These are phyloP conservation scores for Ellobium chinense DNA, from an alignment of 2,888 invertebrate genomes.

Conservation along the genomic window DNA sequence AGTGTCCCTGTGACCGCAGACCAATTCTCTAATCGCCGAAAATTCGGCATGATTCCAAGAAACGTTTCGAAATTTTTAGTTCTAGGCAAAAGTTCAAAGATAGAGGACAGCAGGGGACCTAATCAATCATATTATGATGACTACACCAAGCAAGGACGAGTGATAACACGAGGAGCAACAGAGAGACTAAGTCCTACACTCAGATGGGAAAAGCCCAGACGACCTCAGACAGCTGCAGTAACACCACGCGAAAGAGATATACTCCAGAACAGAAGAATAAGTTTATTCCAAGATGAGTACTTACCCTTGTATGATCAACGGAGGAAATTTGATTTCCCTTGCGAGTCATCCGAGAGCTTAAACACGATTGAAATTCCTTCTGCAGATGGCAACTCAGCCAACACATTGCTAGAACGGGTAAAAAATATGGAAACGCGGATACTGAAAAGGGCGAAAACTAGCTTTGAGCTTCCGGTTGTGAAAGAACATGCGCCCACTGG, in stretches of 20 bases:
- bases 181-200: not conserved
- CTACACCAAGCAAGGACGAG: not conserved
- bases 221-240: not conserved
- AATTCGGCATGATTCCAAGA: not conserved
- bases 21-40: not conserved
- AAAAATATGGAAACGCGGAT: not conserved
- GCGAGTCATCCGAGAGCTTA: not conserved
- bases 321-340: not conserved
- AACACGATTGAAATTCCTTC: not conserved
- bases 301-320: not conserved
- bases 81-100: constrained; percentile 3
- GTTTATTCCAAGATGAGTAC: not conserved
- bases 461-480: not conserved
- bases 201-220: not conserved
- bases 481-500: not conserved
- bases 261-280: not conserved
- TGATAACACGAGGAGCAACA: not conserved
- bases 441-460: constrained; percentile 3
- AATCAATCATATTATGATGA: not conserved
- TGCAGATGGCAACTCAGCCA: not conserved
- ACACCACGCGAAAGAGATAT: not conserved
- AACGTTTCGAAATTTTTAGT: constrained; percentile 15
- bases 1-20: not conserved
- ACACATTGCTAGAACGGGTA: not conserved
- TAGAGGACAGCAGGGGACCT: not conserved